Percentiles rank a stretch among this genome's conserved stretches.
Conservation (phyloP, 2,113 vertebrate genomes). For the Geococcyx californianus region DNA sequence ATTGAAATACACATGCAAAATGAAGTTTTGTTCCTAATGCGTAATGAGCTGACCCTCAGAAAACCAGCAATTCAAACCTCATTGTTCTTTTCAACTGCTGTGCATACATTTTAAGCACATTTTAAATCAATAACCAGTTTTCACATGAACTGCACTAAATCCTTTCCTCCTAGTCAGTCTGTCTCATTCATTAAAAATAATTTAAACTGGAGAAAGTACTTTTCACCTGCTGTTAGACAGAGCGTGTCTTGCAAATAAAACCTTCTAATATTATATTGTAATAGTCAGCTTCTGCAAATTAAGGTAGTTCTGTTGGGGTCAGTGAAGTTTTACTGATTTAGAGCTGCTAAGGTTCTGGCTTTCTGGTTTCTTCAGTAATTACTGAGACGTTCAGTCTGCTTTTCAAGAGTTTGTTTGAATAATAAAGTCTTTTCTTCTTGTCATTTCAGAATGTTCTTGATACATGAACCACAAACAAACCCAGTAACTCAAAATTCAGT, state of each 20-base stretch:
- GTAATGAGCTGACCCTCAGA: background rate
- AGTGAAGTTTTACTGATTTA: constrained; percentile 12
- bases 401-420: background rate
- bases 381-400: background rate
- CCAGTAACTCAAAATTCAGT: background rate
- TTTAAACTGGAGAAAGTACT: background rate
- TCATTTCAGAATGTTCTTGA: background rate
- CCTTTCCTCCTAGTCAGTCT: background rate
- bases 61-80: background rate
- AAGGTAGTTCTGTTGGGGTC: background rate
- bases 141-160: background rate
- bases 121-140: background rate
- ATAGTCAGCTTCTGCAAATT: background rate
- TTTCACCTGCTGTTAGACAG: background rate
- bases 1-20: background rate
- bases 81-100: background rate
- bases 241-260: background rate
- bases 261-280: background rate
- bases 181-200: background rate
- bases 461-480: background rate
- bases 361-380: background rate
- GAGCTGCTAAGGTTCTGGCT: background rate
- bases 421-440: background rate
- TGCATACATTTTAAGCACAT: background rate
- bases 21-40: background rate